Conservation (phyloP, 2,113 vertebrate genomes). For the Ptychochromis oligacanthus region DNA sequence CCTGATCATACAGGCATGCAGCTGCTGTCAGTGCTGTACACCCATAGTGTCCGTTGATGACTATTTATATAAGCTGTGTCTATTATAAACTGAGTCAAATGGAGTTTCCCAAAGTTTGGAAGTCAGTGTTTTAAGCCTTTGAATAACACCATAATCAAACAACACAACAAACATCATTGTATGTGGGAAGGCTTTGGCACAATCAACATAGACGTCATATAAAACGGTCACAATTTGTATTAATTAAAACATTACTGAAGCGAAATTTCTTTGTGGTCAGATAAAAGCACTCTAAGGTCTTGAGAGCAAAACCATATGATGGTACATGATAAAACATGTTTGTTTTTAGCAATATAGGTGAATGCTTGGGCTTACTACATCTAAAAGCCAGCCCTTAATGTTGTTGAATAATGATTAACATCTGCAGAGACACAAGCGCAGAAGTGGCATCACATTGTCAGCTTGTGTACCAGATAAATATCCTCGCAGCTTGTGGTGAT, state of each 20-base stretch:
- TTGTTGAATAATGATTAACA: not conserved
- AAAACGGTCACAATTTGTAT: not conserved
- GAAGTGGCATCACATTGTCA: not conserved
- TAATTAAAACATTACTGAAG: not conserved
- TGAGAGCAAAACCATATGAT: not conserved
- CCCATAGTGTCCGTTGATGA: not conserved
- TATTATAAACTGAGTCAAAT: not conserved
- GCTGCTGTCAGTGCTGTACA: not conserved
- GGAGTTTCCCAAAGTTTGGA: conserved; percentile 8
- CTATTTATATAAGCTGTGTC: not conserved
- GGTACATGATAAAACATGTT: not conserved
- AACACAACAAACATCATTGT: not conserved
- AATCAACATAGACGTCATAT: not conserved
- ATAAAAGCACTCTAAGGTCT: not conserved
- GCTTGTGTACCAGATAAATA: not conserved
- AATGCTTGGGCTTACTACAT: too few relatives aligned
- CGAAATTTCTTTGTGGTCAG: not conserved
- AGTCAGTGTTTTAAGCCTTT: too few relatives aligned
- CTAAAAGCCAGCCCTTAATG: not conserved
- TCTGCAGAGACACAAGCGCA: not conserved
- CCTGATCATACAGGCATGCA: not conserved
- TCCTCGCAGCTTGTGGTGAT: conserved; percentile 22
- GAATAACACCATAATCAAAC: not conserved
- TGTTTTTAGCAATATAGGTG: not conserved
- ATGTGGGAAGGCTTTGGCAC: not conserved